Conservation (phyloP, 2,888 invertebrate species). For the Oscheius sp. region DNA sequence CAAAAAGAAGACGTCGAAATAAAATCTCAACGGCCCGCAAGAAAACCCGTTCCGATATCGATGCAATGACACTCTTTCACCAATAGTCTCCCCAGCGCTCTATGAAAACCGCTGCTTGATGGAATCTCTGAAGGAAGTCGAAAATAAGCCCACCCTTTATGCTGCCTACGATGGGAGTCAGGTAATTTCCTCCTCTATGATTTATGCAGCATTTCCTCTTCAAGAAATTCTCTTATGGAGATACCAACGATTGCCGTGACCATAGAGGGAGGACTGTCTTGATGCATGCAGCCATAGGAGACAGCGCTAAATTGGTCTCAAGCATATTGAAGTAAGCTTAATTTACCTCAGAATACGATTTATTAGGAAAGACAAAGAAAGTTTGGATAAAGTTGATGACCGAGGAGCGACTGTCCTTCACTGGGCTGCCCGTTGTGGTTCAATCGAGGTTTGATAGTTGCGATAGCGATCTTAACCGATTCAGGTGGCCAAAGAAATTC, state of each 20-base stretch:
- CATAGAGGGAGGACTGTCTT: conserved; percentile 42
- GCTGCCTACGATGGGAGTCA: conserved; percentile 1
- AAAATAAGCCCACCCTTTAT: background rate
- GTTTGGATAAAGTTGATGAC: conserved; percentile 28
- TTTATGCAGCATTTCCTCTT: background rate
- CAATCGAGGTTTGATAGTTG: conserved; percentile 31
- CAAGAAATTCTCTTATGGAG: background rate
- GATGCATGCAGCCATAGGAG: conserved; percentile 49
- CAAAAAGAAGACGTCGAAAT: background rate
- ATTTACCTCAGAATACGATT: no score
- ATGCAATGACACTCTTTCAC: conserved; percentile 1
- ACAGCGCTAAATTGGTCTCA: conserved; percentile 46
- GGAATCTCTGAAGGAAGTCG: background rate
- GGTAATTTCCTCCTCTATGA: background rate
- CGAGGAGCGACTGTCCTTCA: conserved; percentile 56
- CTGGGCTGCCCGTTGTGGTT: conserved; percentile 55
- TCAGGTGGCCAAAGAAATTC: conserved; percentile 1
- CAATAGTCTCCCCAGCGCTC: background rate
- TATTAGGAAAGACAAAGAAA: conserved; percentile 27
- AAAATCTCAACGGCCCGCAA: background rate
- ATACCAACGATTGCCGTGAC: conserved; percentile 33
- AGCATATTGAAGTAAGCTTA: conserved; percentile 45
- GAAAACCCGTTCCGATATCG: conserved; percentile 5
- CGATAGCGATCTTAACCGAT: no score
- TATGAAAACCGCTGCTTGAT: background rate